These are phyloP conservation scores for Charadrius vociferus DNA, from an alignment of 2,113 vertebrate genomes.

Conservation along the genomic window DNA sequence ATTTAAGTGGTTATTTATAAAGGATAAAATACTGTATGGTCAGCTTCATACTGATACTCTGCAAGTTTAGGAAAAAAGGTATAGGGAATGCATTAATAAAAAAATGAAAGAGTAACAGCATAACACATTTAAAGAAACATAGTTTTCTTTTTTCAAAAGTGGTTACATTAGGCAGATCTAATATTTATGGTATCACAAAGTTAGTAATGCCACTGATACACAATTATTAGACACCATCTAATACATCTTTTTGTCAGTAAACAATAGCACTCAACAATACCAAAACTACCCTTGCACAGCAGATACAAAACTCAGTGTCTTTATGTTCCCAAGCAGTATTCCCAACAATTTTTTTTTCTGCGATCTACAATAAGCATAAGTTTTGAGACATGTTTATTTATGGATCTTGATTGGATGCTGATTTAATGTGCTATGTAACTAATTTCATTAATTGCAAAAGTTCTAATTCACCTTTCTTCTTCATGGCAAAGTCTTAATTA, in stretches of 20 bases:
- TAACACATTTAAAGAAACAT: neutral
- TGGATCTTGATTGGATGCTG: neutral
- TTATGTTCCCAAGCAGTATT: neutral
- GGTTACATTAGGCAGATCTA: neutral
- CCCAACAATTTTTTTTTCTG: neutral
- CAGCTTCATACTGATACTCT: neutral
- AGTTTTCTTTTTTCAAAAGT: neutral
- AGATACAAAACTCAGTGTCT: neutral
- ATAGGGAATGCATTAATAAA: neutral
- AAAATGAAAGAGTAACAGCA: neutral
- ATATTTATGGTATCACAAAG: neutral
- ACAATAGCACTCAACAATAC: neutral
- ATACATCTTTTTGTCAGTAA: neutral
- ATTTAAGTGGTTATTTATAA: neutral
- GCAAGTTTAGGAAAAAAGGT: neutral
- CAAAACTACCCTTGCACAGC: neutral
- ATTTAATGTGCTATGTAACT: neutral
- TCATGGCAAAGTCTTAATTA: neutral
- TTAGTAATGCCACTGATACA: neutral
- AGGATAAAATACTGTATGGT: neutral
- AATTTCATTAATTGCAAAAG: neutral
- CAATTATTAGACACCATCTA: neutral
- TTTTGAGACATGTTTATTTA: neutral
- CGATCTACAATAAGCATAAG: neutral
- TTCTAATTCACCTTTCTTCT: neutral